These are phyloP conservation scores for Frieseomelitta varia DNA, from an alignment of 1,140 invertebrate species.

Conservation along the genomic window DNA sequence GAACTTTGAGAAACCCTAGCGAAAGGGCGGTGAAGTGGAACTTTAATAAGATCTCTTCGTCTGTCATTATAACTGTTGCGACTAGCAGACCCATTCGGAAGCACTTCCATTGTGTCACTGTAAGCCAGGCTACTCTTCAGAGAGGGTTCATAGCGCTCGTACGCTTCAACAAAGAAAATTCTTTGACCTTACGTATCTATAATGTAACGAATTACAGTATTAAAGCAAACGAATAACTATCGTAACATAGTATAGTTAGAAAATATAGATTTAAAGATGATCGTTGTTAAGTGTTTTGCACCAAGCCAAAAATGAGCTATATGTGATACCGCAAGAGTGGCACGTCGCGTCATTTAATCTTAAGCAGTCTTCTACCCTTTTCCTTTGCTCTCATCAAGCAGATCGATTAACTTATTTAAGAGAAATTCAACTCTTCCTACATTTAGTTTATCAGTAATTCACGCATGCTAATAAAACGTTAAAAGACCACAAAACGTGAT, in stretches of 20 bases:
- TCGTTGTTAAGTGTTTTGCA: not conserved
- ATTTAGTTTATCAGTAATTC: not conserved
- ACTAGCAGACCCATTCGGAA: not conserved
- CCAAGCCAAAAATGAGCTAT: constrained; percentile 8
- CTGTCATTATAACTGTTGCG: not conserved
- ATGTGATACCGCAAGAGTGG: not conserved
- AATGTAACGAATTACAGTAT: not conserved
- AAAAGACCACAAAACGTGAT: not conserved
- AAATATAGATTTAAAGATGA: not conserved
- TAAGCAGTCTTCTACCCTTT: constrained; percentile 43
- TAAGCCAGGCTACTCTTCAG: not conserved
- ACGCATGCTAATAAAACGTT: not conserved
- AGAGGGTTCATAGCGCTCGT: not conserved
- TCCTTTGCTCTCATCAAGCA: not conserved
- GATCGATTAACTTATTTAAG: constrained; percentile 59
- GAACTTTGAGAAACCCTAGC: constrained; percentile 10
- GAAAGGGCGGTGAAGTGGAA: not conserved
- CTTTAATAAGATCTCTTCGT: constrained; percentile 31
- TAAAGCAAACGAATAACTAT: not conserved
- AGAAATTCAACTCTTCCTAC: constrained; percentile 18
- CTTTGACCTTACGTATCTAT: not conserved
- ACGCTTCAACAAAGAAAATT: not conserved
- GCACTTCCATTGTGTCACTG: not conserved
- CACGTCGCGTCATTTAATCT: constrained; percentile 28
- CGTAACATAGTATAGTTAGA: not conserved